These are phyloP conservation scores for Oncorhynchus kisutch DNA, from an alignment of 2,113 vertebrate species.

Conservation along the genomic window DNA sequence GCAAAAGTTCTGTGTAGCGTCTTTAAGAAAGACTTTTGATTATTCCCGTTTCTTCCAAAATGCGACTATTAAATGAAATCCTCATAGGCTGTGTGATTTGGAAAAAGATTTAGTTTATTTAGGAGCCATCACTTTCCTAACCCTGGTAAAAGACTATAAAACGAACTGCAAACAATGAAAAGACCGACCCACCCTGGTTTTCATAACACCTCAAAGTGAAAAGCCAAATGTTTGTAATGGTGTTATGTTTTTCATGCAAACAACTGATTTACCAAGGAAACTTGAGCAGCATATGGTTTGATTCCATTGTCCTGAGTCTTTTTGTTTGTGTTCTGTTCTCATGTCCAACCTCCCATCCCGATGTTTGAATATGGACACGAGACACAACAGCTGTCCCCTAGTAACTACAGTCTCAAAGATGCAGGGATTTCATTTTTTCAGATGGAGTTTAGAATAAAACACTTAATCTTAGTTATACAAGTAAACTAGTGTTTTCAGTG, in stretches of 20 bases:
- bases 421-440: conserved; percentile 2
- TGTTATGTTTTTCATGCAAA: conserved; percentile 3
- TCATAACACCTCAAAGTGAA: conserved; percentile 34
- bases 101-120: conserved; percentile 11
- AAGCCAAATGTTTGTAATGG: conserved; percentile 14
- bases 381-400: conserved; percentile 14
- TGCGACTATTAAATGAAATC: neutral
- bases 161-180: conserved; percentile 2
- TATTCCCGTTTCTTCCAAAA: neutral
- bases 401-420: neutral
- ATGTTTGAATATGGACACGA: neutral
- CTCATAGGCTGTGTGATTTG: neutral
- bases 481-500: neutral
- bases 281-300: conserved; percentile 22
- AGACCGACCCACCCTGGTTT: conserved; percentile 24
- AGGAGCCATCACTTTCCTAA: neutral
- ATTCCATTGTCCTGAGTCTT: conserved; percentile 39
- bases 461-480: neutral
- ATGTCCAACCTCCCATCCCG: neutral
- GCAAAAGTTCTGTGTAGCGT: no score
- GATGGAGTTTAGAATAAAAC: neutral
- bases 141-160: conserved; percentile 20
- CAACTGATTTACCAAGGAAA: conserved; percentile 5
- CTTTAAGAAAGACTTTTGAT: neutral
- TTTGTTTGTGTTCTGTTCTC: conserved; percentile 27